Evolutionary conservation across 1,140 invertebrate genomes (phyloP).

Genomic region (Ctenoplectra terminalis): DNA sequence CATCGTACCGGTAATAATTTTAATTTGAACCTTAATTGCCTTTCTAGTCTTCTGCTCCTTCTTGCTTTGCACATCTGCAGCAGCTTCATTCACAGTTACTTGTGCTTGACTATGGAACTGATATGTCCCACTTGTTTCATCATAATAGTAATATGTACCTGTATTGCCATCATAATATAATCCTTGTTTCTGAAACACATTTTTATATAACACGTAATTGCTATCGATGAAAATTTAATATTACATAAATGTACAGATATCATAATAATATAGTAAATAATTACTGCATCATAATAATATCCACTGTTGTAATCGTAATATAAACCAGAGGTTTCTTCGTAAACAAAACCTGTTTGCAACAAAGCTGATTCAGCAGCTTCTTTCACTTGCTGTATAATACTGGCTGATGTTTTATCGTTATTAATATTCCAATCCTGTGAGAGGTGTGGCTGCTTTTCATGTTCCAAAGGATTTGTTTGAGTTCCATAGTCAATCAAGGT

Average conservation of each 20-base stretch:
- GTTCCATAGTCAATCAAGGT: conserved; percentile 66
- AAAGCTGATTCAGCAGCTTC: conserved; percentile 88
- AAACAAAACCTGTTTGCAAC: conserved; percentile 90
- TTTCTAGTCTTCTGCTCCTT: conserved; percentile 62
- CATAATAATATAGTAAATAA: conserved; percentile 67
- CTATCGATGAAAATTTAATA: background rate
- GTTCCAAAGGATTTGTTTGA: conserved; percentile 70
- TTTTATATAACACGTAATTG: background rate
- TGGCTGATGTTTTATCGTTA: conserved; percentile 79
- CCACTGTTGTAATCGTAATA: conserved; percentile 95
- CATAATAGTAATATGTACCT: conserved; percentile 91
- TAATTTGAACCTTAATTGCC: conserved; percentile 61
- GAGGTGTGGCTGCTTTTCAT: conserved; percentile 44
- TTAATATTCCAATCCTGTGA: conserved; percentile 69
- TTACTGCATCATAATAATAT: conserved; percentile 95
- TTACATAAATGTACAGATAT: no score
- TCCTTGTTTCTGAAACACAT: conserved; percentile 87
- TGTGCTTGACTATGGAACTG: conserved; percentile 88
- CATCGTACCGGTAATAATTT: background rate
- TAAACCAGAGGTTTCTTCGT: conserved; percentile 92
- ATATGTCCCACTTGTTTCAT: conserved; percentile 88
- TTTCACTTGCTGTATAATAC: conserved; percentile 89
- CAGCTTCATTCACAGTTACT: conserved; percentile 51
- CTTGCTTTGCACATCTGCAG: conserved; percentile 48
- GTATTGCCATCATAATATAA: conserved; percentile 94